These are phyloP conservation scores for Magallana gigas DNA, from an alignment of 1,140 invertebrate genomes.

Conservation along the genomic window DNA sequence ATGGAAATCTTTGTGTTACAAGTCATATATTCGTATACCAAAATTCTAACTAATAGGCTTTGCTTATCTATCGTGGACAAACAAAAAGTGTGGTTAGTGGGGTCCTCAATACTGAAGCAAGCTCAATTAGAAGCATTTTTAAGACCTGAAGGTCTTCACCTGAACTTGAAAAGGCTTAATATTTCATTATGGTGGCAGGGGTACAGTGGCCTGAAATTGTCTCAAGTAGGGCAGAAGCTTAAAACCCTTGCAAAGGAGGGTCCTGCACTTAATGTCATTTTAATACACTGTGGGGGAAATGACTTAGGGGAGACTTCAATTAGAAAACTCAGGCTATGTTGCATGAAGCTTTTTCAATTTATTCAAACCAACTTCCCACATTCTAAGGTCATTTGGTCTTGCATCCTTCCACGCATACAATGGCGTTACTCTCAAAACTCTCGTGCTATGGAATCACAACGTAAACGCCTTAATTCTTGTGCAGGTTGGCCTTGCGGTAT, in stretches of 20 bases:
- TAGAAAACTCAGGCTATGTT: too few relatives aligned
- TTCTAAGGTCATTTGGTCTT: background rate
- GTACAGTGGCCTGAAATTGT: background rate
- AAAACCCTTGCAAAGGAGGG: too few relatives aligned
- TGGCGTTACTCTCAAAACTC: background rate
- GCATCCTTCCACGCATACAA: background rate
- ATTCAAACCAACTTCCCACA: background rate
- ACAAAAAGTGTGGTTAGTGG: background rate
- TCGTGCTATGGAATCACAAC: background rate
- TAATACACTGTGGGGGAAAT: too few relatives aligned
- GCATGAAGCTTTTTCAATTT: too few relatives aligned
- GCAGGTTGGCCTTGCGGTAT: background rate
- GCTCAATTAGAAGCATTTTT: background rate
- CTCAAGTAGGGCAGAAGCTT: too few relatives aligned
- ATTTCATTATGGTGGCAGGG: background rate
- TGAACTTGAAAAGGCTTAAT: background rate
- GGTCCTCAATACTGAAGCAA: background rate
- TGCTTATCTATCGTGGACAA: background rate
- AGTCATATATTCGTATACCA: background rate
- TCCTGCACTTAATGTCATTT: too few relatives aligned
- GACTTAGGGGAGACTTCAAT: too few relatives aligned
- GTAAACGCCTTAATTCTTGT: background rate
- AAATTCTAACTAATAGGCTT: background rate
- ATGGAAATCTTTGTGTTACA: too few relatives aligned
- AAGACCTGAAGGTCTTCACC: background rate